These are phyloP conservation scores for Caenorhabditis elegans DNA, from an alignment of 1,140 invertebrate species.

Conservation along the genomic window DNA sequence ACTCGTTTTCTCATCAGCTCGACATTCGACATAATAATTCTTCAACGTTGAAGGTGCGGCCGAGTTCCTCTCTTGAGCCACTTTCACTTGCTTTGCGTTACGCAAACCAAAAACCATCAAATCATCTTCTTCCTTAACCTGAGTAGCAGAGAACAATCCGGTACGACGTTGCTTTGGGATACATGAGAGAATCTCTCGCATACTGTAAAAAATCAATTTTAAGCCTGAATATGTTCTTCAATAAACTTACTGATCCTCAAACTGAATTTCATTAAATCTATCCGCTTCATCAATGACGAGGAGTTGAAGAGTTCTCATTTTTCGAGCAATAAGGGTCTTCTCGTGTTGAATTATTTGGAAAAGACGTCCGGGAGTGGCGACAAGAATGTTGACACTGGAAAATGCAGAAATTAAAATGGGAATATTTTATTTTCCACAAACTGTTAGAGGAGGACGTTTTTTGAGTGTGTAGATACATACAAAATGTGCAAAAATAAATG, in stretches of 20 bases:
- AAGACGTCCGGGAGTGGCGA: slow-evolving; percentile 62
- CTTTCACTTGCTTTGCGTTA: slow-evolving; percentile 86
- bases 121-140: slow-evolving; percentile 89
- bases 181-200: slow-evolving; percentile 86
- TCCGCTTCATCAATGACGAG: slow-evolving; percentile 96
- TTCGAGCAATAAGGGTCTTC: slow-evolving; percentile 51
- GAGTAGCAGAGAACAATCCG: slow-evolving; percentile 95
- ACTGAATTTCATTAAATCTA: slow-evolving; percentile 86
- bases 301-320: slow-evolving; percentile 75
- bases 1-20: slow-evolving; percentile 77
- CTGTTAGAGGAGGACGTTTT: too few relatives aligned
- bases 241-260: slow-evolving; percentile 72
- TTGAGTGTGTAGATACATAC: too few relatives aligned
- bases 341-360: slow-evolving; percentile 43
- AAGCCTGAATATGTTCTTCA: background rate
- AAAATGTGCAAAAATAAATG: too few relatives aligned
- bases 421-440: too few relatives aligned
- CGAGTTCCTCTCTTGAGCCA: slow-evolving; percentile 69
- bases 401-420: too few relatives aligned
- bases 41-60: slow-evolving; percentile 51
- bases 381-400: slow-evolving; percentile 54
- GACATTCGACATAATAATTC: slow-evolving; percentile 75
- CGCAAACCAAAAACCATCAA: slow-evolving; percentile 87
- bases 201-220: slow-evolving; percentile 66
- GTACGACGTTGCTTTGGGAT: slow-evolving; percentile 90